Conservation (phyloP, 2,797 vertebrate species). For the Syndactyla subalaris region DNA sequence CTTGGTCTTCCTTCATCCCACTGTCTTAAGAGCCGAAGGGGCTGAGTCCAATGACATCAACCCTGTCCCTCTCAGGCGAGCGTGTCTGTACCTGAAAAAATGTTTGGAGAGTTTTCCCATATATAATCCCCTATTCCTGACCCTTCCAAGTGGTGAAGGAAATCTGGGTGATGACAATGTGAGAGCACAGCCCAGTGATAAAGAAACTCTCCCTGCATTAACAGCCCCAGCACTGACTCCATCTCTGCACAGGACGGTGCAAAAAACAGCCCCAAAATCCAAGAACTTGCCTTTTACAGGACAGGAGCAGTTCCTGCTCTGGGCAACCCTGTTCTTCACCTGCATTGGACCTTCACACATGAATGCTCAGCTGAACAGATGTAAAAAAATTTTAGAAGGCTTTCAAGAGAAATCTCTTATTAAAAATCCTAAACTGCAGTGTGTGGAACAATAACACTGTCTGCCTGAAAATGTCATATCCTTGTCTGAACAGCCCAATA, state of each 20-base stretch:
- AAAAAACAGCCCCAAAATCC: not conserved
- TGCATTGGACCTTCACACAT: not conserved
- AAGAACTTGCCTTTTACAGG: rapidly evolving
- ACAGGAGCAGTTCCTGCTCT: not conserved
- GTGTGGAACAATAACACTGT: constrained; percentile 53
- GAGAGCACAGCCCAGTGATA: not conserved
- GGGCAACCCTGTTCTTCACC: not conserved
- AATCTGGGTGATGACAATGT: not conserved
- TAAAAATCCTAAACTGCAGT: constrained; percentile 54
- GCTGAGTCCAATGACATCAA: not conserved
- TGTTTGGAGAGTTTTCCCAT: not conserved
- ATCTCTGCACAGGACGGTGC: not conserved
- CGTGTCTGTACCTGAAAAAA: rapidly evolving
- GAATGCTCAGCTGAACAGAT: constrained; percentile 19
- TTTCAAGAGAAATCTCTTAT: constrained; percentile 57
- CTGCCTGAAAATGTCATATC: constrained; percentile 65
- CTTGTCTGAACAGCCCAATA: constrained; percentile 61
- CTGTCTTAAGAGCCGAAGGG: not conserved
- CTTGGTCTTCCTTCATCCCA: not conserved
- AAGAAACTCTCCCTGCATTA: not conserved
- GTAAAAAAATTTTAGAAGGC: constrained; percentile 39
- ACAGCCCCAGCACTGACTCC: not conserved
- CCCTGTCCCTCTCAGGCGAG: not conserved
- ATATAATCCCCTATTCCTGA: not conserved
- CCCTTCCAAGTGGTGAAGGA: not conserved